Evolutionary conservation across 1,140 invertebrate species (phyloP).

Genomic region (Pectinophora gossypiella): DNA sequence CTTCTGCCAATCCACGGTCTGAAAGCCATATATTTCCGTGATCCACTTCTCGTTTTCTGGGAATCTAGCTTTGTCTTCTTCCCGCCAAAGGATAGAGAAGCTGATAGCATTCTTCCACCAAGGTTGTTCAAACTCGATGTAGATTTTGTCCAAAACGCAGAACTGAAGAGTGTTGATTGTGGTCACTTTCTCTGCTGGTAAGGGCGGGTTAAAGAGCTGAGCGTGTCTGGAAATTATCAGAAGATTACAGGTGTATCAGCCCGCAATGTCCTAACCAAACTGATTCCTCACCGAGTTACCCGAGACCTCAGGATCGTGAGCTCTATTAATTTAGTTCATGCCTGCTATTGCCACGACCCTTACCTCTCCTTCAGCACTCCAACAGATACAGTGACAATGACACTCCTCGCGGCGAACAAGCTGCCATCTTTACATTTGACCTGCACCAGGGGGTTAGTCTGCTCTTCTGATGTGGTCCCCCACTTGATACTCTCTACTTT

Average conservation of each 20-base stretch:
- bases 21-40: conserved; percentile 82
- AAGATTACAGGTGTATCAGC: too few species aligned
- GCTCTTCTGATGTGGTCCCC: conserved; percentile 32
- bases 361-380: conserved; percentile 81
- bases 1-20: conserved; percentile 79
- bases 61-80: conserved; percentile 71
- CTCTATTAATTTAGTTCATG: too few species aligned
- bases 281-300: too few species aligned
- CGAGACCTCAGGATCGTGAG: too few species aligned
- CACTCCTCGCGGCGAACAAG: conserved; percentile 77
- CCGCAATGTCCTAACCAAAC: too few species aligned
- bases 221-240: conserved; percentile 65
- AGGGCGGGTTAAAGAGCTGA: conserved; percentile 77
- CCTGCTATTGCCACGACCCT: too few species aligned
- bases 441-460: conserved; percentile 48
- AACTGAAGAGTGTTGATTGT: conserved; percentile 81
- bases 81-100: conserved; percentile 77
- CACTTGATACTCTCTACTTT: conserved; percentile 65
- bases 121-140: conserved; percentile 78
- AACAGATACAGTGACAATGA: conserved; percentile 81
- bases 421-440: conserved; percentile 78
- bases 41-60: conserved; percentile 63
- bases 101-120: conserved; percentile 78
- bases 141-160: conserved; percentile 87
- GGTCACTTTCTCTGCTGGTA: conserved; percentile 77